Base-by-base conservation (phyloP, 2,888 invertebrate species). In the Linnaemya tessellans region DNA sequence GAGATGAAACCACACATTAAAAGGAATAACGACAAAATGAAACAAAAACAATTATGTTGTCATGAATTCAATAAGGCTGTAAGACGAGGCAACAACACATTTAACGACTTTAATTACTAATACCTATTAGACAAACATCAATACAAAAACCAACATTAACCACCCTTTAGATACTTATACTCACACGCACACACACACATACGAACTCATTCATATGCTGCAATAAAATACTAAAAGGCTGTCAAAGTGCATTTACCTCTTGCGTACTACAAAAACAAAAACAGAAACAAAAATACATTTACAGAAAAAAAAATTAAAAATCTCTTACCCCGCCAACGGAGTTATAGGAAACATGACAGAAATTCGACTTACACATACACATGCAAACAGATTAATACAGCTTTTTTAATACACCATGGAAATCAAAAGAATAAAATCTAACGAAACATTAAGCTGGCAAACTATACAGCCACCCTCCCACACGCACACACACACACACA, bases 191-290 rank as follows among this genome's bases (percentile, higher is more conserved):
- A 38, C 15, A 62, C 0, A 49, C 35, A 9, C 9, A 62, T 30
- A 5, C 30, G 5, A 5, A 58, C 3, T 25, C 15, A 62, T 43
- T 30, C 74, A 41, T 35, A 64, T 49, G 64, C 68, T 79, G 56
- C 30, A 62, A 46, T 15, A 41, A 54, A 68, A 64, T 54, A 11
- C 56, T 56, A 41, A 80, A 64, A 54, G 35, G 18, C 58, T 70
- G 65, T 46, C 64, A 80, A 68, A 84, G 84, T 84, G 74, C 84
- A 84, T 84, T 84, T 80, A 84, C 80, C 84, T 84, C 51, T 56
- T 64, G 56, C 60, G 54, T 56, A 54, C 30, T 58, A 22, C 20
- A 8, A 11, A 3, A 41, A 41, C 8, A 41, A 41, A 41, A 41
- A 41, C 41, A 9, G 3, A 11, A 9, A 11, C 41, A 41, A 41